Base-by-base conservation (phyloP, 2,888 invertebrate genomes). In the Troglohyphantes excavatus region DNA sequence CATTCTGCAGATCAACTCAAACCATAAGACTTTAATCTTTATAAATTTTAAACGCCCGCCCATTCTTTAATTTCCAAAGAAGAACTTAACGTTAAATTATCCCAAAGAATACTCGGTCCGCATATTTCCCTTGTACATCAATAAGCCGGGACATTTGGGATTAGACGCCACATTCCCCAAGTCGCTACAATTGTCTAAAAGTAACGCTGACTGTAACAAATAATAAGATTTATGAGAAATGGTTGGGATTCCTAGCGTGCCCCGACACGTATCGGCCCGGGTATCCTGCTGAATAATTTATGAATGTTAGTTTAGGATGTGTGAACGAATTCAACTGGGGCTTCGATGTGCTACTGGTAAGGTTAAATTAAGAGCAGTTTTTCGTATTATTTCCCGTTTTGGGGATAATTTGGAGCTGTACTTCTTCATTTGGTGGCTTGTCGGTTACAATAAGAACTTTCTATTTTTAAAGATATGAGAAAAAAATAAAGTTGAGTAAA, bases 121-220 rank as follows among this genome's bases (percentile, higher is more conserved):
- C 6, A 76, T 61, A n/a, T 63, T 63, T 63, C 63, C 29, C 27
- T 23, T 61, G 33, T 21, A 17, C 76, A 76, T 63, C 76, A 76
- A 76, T 76, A 76, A 76, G 63, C 63, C 39, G 19, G 33, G 76
- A 63, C 76, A 76, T 23, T n/a, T 17, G 39, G 76, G 61, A 76
- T 63, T 61, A 43, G 63, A 63, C 33, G 26, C 6, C n/a, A 21
- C 76, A 63, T 61, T 63, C 63, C 39, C 13, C 17, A n/a, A 46
- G 27, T 53, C 75, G 7, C 59, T 2, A 19, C 68, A 68, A 33
- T 39, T 72, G 43, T 39, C 70, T 43, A 5, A 39, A 23, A 43
- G 26, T 21, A 21, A 26, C 26, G 21, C 68, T 17, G n/a, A 6
- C 70, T 13, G 17, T 39, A 61, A 59, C 59, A 75, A 75, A 75